Conservation (phyloP, 2,888 invertebrate genomes). For the Ommatoiulus sabulosus region DNA sequence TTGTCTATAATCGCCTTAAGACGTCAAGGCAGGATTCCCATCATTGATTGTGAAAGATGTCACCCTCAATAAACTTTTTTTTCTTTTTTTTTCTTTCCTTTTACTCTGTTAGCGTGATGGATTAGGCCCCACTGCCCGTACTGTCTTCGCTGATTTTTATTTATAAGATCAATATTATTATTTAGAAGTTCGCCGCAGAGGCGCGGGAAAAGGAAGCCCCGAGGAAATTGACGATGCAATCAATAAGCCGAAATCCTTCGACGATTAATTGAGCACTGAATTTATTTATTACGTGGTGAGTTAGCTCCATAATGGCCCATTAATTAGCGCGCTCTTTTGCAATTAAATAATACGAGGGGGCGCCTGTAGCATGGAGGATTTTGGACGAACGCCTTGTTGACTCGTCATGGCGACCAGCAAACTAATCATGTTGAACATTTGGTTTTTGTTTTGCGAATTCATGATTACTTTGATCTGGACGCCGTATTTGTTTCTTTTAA, state of each 20-base stretch:
- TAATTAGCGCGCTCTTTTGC: not conserved
- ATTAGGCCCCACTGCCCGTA: not conserved
- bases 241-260: not conserved
- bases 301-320: not conserved
- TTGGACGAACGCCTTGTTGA: too few species aligned
- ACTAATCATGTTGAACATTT: too few species aligned
- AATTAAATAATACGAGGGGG: not conserved
- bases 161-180: slow-evolving; percentile 15
- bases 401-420: too few species aligned
- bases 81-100: not conserved
- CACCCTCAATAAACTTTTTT: slow-evolving; percentile 30
- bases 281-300: not conserved
- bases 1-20: slow-evolving; percentile 21
- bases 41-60: slow-evolving; percentile 36
- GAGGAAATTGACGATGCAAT: not conserved
- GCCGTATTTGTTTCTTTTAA: too few species aligned
- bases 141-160: not conserved
- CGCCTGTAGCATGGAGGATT: not conserved
- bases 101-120: slow-evolving; percentile 17
- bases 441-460: too few species aligned
- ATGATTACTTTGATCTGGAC: too few species aligned
- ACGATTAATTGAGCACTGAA: slow-evolving; percentile 21
- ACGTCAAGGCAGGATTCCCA: slow-evolving; percentile 43
- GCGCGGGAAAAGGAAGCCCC: not conserved
- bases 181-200: not conserved